Evolutionary conservation across 2,113 vertebrate species (phyloP).

Genomic region (Gallinago jamesoni): DNA sequence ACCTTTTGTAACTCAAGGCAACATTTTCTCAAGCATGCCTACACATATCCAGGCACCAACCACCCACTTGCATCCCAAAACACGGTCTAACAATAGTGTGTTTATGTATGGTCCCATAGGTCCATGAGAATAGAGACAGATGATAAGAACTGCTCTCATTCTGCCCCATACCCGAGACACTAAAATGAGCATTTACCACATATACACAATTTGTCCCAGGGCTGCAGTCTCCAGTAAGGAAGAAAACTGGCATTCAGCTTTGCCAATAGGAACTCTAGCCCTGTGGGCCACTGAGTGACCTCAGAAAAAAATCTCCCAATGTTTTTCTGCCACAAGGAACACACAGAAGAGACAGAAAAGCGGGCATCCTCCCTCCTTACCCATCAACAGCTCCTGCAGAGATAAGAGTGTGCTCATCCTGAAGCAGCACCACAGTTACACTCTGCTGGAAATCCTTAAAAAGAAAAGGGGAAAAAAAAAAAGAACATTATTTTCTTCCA

Average conservation of each 20-base stretch:
- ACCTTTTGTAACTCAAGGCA: slow-evolving; percentile 9
- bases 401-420: slow-evolving; percentile 89
- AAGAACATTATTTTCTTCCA: not conserved
- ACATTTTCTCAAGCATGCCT: slow-evolving; percentile 6
- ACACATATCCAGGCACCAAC: not conserved
- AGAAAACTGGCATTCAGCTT: not conserved
- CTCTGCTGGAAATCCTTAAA: slow-evolving; percentile 93
- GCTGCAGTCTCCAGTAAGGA: not conserved
- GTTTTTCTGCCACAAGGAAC: not conserved
- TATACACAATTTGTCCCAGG: not conserved
- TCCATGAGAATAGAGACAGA: not conserved
- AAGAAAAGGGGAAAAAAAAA: not conserved
- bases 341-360: not conserved
- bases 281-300: not conserved
- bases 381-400: slow-evolving; percentile 97
- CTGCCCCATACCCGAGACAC: not conserved
- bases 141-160: not conserved
- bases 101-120: not conserved
- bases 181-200: not conserved
- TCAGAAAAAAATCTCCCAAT: not conserved
- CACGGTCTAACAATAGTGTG: not conserved
- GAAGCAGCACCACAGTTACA: slow-evolving; percentile 94
- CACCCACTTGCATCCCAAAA: not conserved
- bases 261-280: not conserved
- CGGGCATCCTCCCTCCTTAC: slow-evolving; percentile 72